These are phyloP conservation scores for Drosophila insularis DNA, from an alignment of 1,140 invertebrate genomes.

Conservation along the genomic window DNA sequence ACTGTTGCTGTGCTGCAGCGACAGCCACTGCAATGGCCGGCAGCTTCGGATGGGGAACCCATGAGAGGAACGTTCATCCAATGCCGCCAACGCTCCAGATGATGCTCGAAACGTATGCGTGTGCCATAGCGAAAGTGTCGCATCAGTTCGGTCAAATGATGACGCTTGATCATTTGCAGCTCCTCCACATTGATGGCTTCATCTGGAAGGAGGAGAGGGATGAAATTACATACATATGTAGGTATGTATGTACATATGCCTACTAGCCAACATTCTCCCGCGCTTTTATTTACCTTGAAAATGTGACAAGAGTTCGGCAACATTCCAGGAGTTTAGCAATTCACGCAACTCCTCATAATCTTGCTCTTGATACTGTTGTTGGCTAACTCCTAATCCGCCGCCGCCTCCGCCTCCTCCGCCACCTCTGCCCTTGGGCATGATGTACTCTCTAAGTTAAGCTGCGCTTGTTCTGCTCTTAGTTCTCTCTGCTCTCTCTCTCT, in stretches of 20 bases:
- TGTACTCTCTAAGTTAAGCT: slow-evolving; percentile 20
- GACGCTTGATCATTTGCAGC: slow-evolving; percentile 67
- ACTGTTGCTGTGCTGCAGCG: slow-evolving; percentile 36
- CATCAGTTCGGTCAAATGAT: slow-evolving; percentile 62
- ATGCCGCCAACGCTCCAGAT: slow-evolving; percentile 70
- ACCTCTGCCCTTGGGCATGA: slow-evolving; percentile 27
- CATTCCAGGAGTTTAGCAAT: slow-evolving; percentile 62
- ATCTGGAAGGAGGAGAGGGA: slow-evolving; percentile 33
- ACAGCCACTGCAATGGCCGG: slow-evolving; percentile 46
- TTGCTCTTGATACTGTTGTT: slow-evolving; percentile 37
- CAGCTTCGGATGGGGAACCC: slow-evolving; percentile 12
- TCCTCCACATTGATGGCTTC: slow-evolving; percentile 73
- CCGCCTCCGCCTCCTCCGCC: slow-evolving; percentile 12
- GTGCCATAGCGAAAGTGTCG: slow-evolving; percentile 63
- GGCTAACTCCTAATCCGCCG: slow-evolving; percentile 28
- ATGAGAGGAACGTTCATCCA: slow-evolving; percentile 60
- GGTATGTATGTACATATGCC: too few relatives aligned
- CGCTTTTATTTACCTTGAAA: slow-evolving; percentile 62
- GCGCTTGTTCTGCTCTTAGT: not conserved
- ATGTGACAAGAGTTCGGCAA: slow-evolving; percentile 61
- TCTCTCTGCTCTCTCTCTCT: not conserved
- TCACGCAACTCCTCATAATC: slow-evolving; percentile 65
- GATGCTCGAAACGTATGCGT: slow-evolving; percentile 66
- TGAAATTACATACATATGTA: too few relatives aligned
- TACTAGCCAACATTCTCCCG: not conserved